Evolutionary conservation across 2,888 invertebrate species (phyloP), one percentile per base, ranked within the genome.

Genomic region (Perizoma flavofasciatum): DNA sequence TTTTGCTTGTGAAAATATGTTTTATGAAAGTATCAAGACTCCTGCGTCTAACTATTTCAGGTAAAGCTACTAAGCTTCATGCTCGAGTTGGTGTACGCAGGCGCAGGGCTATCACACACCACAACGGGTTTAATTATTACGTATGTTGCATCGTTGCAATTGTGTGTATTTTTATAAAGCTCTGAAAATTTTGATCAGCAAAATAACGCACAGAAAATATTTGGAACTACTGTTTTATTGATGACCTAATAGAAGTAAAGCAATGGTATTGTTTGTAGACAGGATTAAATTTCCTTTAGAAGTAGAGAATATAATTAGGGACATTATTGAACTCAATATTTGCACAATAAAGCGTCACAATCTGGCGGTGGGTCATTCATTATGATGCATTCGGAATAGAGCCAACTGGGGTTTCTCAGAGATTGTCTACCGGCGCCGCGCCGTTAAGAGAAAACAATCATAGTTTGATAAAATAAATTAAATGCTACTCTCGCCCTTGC

Each of bases 331-430:
- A 65, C 71, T 74, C 70, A 76, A 73, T 75, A 78, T 79, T 75
- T 75, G 73, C 74, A 77, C 72, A 75, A 73, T 46, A 68, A 68
- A 43, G 54, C 52, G 59, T 55, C 49, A 67, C 47, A 49, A 65
- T 50, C 55, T 60, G 65, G 53, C 59, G 52, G 55, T 63, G 22
- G 22, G 22, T 22, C 22, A 22, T 22, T 73, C 69, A 72, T 70
- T 70, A 71, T 39, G 6, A 67, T 69, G 68, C 64, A 75, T 74
- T 78, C 78, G 75, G 74, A 78, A 77, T 72, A 69, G 67, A 72
- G 71, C 70, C 70, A 71, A 73, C 69, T 71, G 69, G 68, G 71
- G 78, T 77, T 85, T 85, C 84, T 79, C 84, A 85, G 82, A 78
- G 77, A 79, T 78, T 79, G 79, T 81, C 66, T 77, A 66, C 48